A percentile compares a stretch with the other conserved stretches of the same genome.
phyloP scores from a whole-genome alignment of 2,113 vertebrate species.

The Megaceryle torquata region DNA sequence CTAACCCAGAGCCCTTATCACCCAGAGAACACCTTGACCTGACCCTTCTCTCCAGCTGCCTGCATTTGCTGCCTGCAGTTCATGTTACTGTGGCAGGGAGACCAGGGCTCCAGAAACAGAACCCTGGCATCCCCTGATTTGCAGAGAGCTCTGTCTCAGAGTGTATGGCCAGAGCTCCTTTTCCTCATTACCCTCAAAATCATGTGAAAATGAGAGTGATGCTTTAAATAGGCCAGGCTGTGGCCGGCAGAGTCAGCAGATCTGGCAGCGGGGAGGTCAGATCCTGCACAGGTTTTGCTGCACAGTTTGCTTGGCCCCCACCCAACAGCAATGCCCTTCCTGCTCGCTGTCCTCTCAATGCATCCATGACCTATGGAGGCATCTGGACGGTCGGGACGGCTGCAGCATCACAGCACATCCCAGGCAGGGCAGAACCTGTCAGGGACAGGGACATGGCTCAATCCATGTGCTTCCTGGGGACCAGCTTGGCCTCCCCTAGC shows the following conservation, averaged over 20 bases:
- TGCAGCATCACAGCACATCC: neutral
- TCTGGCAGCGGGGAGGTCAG: neutral
- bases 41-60: neutral
- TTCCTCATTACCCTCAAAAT: neutral
- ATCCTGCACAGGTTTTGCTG: neutral
- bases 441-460: neutral
- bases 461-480: neutral
- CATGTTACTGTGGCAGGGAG: rapidly evolving
- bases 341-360: neutral
- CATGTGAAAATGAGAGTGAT: constrained; percentile 14
- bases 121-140: neutral
- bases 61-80: neutral
- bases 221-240: neutral
- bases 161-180: neutral
- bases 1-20: neutral
- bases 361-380: neutral
- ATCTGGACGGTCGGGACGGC: neutral
- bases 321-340: neutral
- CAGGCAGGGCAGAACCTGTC: neutral
- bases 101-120: neutral
- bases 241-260: neutral
- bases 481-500: neutral
- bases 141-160: neutral
- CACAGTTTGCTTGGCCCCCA: neutral
- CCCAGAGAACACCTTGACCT: rapidly evolving